Percentiles rank a stretch among this genome's conserved stretches.
phyloP scores from a whole-genome alignment of 2,113 vertebrate genomes.

The Rhegmatorhina hoffmannsi region DNA sequence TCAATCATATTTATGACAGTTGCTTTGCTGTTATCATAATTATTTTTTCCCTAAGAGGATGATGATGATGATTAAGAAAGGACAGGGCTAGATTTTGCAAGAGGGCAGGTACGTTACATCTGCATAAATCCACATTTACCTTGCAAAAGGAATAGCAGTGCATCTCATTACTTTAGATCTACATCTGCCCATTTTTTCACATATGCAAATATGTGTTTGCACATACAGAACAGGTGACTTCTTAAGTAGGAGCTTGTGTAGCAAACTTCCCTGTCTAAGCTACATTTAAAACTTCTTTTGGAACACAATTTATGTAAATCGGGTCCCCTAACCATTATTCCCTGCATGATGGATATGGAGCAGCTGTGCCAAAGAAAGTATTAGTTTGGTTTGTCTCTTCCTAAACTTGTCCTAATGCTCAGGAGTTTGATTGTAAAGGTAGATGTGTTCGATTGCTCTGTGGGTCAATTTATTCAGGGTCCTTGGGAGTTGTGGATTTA shows the following conservation, averaged over 20 bases:
- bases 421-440: background rate
- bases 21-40: constrained; percentile 61
- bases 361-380: background rate
- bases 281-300: background rate
- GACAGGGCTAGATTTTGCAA: constrained; percentile 4
- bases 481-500: background rate
- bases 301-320: background rate
- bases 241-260: background rate
- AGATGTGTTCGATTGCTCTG: background rate
- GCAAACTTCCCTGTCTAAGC: background rate
- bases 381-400: background rate
- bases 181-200: background rate
- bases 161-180: background rate
- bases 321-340: background rate
- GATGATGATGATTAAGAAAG: background rate
- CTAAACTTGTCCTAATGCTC: background rate
- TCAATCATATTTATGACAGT: constrained; percentile 53
- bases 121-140: background rate
- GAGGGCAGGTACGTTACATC: background rate
- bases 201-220: background rate
- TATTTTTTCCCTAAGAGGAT: constrained; percentile 16
- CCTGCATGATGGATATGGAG: background rate
- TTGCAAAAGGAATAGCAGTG: background rate
- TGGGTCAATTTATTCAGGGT: background rate
- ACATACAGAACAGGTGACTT: background rate